phyloP scores from a whole-genome alignment of 2,797 vertebrate genomes.

The Tadarida brasiliensis region DNA sequence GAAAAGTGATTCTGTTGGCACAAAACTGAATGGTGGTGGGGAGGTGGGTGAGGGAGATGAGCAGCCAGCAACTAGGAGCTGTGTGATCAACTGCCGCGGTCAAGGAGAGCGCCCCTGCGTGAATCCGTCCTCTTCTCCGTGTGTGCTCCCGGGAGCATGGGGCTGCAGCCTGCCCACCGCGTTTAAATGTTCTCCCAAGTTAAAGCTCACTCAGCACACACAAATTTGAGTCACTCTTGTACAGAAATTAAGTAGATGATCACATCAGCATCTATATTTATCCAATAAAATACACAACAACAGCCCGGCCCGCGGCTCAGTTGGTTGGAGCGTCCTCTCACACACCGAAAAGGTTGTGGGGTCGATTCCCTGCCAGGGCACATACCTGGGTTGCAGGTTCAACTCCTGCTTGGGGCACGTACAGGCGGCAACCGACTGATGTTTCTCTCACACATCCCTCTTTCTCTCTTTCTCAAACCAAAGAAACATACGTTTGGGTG shows the following conservation, averaged over 20 bases:
- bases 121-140: neutral
- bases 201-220: neutral
- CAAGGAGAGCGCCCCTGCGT: rapidly evolving
- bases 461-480: neutral
- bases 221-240: neutral
- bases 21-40: neutral
- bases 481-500: neutral
- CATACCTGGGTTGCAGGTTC: neutral
- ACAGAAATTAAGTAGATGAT: neutral
- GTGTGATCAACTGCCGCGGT: rapidly evolving
- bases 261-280: neutral
- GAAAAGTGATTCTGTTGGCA: neutral
- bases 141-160: neutral
- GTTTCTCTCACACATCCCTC: neutral
- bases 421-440: neutral
- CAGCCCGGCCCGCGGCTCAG: neutral
- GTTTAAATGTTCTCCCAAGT: neutral
- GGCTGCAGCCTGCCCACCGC: neutral
- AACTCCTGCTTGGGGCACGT: neutral
- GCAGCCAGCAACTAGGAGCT: neutral
- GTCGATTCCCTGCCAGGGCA: neutral
- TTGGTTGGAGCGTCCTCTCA: neutral
- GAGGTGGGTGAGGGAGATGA: neutral
- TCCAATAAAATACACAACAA: neutral
- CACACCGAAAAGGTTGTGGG: neutral